Conservation (phyloP, 23 tunicate genomes). For the Trididemnum miniatum region DNA sequence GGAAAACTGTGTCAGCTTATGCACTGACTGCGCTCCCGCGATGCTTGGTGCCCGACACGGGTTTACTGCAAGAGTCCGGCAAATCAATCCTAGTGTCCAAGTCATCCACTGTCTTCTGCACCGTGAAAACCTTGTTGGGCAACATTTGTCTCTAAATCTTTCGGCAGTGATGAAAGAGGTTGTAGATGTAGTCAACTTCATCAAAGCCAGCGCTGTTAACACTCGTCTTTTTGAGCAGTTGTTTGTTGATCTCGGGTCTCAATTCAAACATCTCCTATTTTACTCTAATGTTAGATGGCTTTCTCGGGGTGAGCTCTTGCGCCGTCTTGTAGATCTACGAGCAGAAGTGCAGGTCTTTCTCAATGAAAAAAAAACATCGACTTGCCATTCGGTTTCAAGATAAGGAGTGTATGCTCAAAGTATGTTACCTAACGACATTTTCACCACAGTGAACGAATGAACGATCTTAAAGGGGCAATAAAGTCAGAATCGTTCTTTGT, state of each 20-base stretch:
- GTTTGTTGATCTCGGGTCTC: constrained; percentile 55
- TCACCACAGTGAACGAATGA: constrained; percentile 28
- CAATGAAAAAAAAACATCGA: constrained; percentile 51
- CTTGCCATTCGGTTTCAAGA: no score
- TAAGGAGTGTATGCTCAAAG: constrained; percentile 61
- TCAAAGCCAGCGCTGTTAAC: no score
- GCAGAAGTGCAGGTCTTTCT: no score
- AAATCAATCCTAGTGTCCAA: background rate
- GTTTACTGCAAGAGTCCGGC: no score
- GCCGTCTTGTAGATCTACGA: constrained; percentile 57
- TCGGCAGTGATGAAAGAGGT: constrained; percentile 66
- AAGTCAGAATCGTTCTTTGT: no score
- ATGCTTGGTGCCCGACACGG: constrained; percentile 65
- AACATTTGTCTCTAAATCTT: background rate
- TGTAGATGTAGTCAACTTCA: constrained; percentile 60
- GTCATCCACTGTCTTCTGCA: constrained; percentile 45
- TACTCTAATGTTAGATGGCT: constrained; percentile 60
- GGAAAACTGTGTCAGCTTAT: constrained; percentile 63
- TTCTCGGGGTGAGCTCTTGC: constrained; percentile 44
- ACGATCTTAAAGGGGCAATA: no score
- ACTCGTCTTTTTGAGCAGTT: constrained; percentile 45
- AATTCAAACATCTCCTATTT: constrained; percentile 65
- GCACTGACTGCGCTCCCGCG: constrained; percentile 68
- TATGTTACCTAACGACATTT: constrained; percentile 31
- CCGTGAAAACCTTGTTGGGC: no score